Conservation (phyloP, 1,140 invertebrate genomes). For the Brachionus angularis region DNA sequence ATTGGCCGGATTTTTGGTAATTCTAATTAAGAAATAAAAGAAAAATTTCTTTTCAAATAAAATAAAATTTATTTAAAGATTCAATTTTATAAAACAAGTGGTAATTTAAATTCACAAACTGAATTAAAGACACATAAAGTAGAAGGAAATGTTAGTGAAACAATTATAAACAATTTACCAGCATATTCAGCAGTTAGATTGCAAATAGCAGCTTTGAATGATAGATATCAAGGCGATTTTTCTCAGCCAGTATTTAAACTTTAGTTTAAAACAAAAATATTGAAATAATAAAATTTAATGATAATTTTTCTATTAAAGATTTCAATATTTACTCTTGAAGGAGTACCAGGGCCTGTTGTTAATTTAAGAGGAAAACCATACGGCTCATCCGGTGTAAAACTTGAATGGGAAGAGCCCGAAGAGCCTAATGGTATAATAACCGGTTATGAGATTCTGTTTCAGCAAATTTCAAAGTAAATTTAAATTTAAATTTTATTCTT, state of each 20-base stretch:
- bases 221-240: conserved; percentile 38
- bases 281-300: background rate
- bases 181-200: conserved; percentile 28
- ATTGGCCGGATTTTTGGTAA: conserved; percentile 31
- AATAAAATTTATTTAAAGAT: conserved; percentile 3
- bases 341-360: conserved; percentile 31
- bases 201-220: conserved; percentile 38
- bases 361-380: conserved; percentile 31
- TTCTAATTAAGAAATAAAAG: background rate
- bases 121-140: conserved; percentile 41
- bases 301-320: background rate
- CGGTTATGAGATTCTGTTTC: conserved; percentile 40
- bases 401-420: conserved; percentile 39
- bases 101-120: conserved; percentile 7
- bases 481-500: background rate
- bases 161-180: conserved; percentile 19
- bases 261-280: background rate
- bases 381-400: conserved; percentile 17
- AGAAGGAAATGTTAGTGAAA: conserved; percentile 36
- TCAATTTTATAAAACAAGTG: conserved; percentile 40
- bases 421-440: conserved; percentile 42
- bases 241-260: conserved; percentile 4
- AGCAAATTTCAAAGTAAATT: conserved; percentile 40
- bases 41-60: background rate
- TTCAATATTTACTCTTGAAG: conserved; percentile 21